Evolutionary conservation across 1,140 invertebrate genomes (phyloP).

Genomic region (Drosophila grimshawi): DNA sequence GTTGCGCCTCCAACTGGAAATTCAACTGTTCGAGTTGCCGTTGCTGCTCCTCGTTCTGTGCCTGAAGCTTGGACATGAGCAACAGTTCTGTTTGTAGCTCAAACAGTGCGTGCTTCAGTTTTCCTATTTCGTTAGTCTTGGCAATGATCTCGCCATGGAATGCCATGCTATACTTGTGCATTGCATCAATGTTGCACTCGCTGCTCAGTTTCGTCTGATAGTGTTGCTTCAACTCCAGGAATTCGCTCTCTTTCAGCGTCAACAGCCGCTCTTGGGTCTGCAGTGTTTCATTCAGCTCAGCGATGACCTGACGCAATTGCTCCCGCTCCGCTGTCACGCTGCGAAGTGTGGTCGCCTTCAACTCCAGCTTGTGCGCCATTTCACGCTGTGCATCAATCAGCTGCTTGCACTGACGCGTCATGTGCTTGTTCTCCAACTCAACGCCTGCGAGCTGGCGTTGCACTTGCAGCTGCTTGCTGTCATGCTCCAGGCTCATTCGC

Average conservation of each 20-base stretch:
- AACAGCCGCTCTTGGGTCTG: conserved; percentile 62
- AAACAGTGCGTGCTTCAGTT: conserved; percentile 57
- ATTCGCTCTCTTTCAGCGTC: conserved; percentile 65
- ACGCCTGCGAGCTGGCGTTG: conserved; percentile 60
- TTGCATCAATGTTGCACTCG: conserved; percentile 62
- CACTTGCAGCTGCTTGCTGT: conserved; percentile 63
- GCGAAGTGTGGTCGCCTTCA: conserved; percentile 41
- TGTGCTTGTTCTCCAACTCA: conserved; percentile 74
- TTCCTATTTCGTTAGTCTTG: conserved; percentile 70
- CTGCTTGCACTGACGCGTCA: conserved; percentile 69
- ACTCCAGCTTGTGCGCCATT: conserved; percentile 59
- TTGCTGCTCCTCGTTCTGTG: conserved; percentile 68
- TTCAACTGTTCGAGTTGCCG: conserved; percentile 67
- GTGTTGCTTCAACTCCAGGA: conserved; percentile 67
- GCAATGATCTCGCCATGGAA: conserved; percentile 71
- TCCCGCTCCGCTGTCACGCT: conserved; percentile 57
- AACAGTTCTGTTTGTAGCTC: conserved; percentile 61
- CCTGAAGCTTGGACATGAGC: conserved; percentile 61
- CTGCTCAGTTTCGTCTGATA: conserved; percentile 64
- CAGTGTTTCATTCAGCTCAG: conserved; percentile 63
- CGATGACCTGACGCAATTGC: conserved; percentile 61
- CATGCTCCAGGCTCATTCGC: conserved; percentile 62
- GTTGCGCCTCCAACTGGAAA: conserved; percentile 59
- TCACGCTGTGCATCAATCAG: conserved; percentile 58
- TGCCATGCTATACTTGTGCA: conserved; percentile 68